A percentile compares a stretch with the other conserved stretches of the same genome.
phyloP scores from a whole-genome alignment of 2,113 vertebrate genomes.

The Phyllostomus hastatus region DNA sequence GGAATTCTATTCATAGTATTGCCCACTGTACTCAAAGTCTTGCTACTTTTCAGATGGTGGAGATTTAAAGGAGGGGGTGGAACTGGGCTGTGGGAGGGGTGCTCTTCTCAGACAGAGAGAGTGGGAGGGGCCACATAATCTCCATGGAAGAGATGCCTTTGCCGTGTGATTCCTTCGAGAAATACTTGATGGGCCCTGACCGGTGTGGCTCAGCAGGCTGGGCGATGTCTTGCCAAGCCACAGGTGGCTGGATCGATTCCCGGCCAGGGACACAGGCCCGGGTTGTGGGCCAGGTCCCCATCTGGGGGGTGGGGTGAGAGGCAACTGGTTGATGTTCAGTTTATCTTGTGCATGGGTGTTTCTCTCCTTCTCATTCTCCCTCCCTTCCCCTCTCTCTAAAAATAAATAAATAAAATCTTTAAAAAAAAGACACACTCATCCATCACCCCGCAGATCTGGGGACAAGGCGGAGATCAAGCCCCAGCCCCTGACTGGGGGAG shows the following conservation, averaged over 20 bases:
- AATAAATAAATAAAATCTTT: too few species aligned
- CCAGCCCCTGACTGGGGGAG: too few species aligned
- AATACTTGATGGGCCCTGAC: neutral
- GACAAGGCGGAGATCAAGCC: neutral
- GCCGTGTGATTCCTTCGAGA: neutral
- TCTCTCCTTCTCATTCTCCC: too few species aligned
- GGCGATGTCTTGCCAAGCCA: too few species aligned
- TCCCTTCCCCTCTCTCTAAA: too few species aligned
- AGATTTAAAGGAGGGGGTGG: neutral
- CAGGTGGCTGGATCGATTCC: too few species aligned
- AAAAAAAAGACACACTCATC: neutral
- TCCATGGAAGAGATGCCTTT: neutral
- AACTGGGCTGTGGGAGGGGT: fast-evolving
- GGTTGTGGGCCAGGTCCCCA: too few species aligned
- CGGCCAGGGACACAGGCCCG: too few species aligned
- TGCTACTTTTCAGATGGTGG: neutral
- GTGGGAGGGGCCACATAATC: neutral
- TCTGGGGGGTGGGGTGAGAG: too few species aligned
- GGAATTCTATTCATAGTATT: neutral
- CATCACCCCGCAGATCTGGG: neutral
- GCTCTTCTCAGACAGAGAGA: neutral
- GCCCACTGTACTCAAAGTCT: neutral
- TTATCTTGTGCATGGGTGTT: too few species aligned
- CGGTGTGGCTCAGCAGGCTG: too few species aligned
- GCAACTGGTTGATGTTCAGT: too few species aligned